These are phyloP conservation scores for Larimichthys polyactis DNA, from an alignment of 2,113 vertebrate species.

Conservation along the genomic window DNA sequence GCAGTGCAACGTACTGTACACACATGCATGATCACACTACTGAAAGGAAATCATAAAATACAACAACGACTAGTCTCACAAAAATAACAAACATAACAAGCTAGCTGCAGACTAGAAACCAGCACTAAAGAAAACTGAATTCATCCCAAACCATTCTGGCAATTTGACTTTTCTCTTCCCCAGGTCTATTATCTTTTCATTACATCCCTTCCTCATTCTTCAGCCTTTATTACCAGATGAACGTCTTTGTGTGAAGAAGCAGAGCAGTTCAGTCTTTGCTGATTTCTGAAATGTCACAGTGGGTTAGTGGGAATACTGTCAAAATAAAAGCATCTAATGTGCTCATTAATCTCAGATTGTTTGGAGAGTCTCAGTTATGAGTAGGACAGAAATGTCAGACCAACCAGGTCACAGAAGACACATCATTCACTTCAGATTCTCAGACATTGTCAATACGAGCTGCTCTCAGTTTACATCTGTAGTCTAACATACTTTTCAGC, in stretches of 20 bases:
- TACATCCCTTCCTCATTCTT: not conserved
- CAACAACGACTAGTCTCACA: no score
- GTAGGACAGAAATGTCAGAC: conserved; percentile 29
- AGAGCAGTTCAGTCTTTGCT: conserved; percentile 4
- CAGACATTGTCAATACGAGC: no score
- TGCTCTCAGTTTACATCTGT: no score
- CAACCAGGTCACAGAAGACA: not conserved
- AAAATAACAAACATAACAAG: no score
- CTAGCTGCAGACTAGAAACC: no score
- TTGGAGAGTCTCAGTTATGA: conserved; percentile 23
- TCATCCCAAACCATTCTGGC: no score
- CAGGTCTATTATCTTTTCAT: not conserved
- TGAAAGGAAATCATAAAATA: no score
- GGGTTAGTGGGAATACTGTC: conserved; percentile 17
- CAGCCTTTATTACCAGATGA: not conserved
- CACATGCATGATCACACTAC: no score
- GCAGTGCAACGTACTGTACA: no score
- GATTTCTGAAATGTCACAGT: conserved; percentile 29
- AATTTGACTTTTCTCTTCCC: no score
- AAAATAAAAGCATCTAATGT: conserved; percentile 30
- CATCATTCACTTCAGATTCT: not conserved
- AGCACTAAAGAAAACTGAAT: no score
- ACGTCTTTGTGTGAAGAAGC: not conserved
- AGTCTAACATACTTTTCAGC: not conserved
- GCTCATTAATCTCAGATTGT: conserved; percentile 39